Percentiles rank a stretch among this genome's conserved stretches.
Evolutionary conservation across 2,888 invertebrate species (phyloP).

Genomic region (Xestia rhomboidea): DNA sequence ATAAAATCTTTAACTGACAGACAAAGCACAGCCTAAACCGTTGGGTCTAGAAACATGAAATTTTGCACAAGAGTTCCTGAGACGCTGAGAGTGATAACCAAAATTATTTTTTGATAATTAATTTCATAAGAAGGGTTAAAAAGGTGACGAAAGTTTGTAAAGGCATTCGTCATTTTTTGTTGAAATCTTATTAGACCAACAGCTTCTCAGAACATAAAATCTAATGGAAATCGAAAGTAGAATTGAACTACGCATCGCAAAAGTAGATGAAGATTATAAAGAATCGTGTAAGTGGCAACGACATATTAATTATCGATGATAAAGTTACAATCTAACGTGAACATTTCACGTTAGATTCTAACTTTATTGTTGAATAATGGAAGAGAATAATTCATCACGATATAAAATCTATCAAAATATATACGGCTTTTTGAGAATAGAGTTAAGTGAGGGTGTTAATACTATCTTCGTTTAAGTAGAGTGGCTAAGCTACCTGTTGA

Average conservation of each 20-base stretch:
- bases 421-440: neutral
- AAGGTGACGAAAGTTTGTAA: neutral
- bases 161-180: neutral
- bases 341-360: neutral
- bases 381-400: constrained; percentile 23
- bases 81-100: neutral
- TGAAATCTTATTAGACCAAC: neutral
- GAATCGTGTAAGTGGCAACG: neutral
- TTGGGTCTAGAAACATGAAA: neutral
- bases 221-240: neutral
- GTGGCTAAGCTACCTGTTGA: constrained; percentile 17
- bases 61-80: neutral
- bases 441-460: constrained; percentile 21
- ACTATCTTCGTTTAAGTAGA: constrained; percentile 38
- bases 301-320: neutral
- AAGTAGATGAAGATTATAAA: neutral
- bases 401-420: constrained; percentile 17
- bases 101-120: neutral
- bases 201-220: constrained; percentile 12
- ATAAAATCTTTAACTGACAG: neutral
- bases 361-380: too few species aligned
- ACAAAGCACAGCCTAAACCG: neutral
- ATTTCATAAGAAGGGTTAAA: neutral
- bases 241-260: neutral
- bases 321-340: neutral